Percentiles rank a stretch among this genome's conserved stretches.
These are phyloP conservation scores for Nixonia krombeini DNA, from an alignment of 1,140 invertebrate species.

Conservation along the genomic window DNA sequence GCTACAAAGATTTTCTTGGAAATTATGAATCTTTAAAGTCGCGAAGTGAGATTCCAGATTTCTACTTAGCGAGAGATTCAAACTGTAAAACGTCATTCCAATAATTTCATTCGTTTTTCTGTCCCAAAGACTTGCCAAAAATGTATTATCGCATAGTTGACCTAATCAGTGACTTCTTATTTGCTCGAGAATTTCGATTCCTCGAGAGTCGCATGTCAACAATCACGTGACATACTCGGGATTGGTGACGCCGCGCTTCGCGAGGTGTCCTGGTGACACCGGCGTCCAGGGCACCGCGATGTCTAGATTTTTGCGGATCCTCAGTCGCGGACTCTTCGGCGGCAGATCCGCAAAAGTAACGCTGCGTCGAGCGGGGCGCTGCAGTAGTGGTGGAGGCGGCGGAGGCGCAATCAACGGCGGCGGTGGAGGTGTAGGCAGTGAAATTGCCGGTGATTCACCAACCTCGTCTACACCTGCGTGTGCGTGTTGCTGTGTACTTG, in stretches of 20 bases:
- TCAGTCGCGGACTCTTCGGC: conserved; percentile 55
- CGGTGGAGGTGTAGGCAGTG: conserved; percentile 60
- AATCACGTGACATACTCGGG: conserved; percentile 65
- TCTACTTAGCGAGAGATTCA: too few species aligned
- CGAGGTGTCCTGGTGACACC: conserved; percentile 63
- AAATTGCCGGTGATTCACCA: conserved; percentile 52
- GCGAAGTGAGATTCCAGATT: too few species aligned
- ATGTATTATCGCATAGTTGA: too few species aligned
- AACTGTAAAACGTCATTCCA: too few species aligned
- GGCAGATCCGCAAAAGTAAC: conserved; percentile 67
- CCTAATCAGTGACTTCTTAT: too few species aligned
- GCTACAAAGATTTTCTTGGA: background rate
- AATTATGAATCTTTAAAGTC: too few species aligned
- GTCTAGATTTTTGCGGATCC: conserved; percentile 52
- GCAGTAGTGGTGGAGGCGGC: conserved; percentile 61
- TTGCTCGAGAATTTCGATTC: too few species aligned
- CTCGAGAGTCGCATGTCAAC: conserved; percentile 8
- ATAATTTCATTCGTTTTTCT: too few species aligned
- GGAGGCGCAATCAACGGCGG: conserved; percentile 56
- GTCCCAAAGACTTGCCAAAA: too few species aligned
- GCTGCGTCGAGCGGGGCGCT: conserved; percentile 58
- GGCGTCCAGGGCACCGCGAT: conserved; percentile 66
- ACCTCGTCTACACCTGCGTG: conserved; percentile 77
- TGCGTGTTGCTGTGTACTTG: conserved; percentile 84
- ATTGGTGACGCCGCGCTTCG: conserved; percentile 53